Evolutionary conservation across 2,888 invertebrate genomes (phyloP), one percentile per base, ranked within the genome.

Genomic region (Euplexia lucipara): DNA sequence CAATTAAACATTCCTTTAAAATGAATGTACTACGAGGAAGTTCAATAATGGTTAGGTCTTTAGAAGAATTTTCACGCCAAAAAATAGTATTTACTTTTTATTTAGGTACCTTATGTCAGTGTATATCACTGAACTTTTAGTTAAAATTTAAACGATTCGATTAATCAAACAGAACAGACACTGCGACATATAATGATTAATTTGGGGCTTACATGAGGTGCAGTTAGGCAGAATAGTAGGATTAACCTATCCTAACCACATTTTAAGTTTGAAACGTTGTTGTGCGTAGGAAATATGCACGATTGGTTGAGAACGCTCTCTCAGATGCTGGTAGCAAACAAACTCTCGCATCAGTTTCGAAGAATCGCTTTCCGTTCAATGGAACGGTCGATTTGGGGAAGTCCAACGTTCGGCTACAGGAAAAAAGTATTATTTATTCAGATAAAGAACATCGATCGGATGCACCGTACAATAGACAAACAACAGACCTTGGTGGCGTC

Each of bases 281-380:
- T 26, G 48, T 58, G 62, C 47, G 78, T 78, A 70, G 70, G 72
- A 66, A n/a, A 44, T 52, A 35, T 68, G 53, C 75, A 47, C 56
- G 64, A 69, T 56, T 57, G 48, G 68, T 59, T 67, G 61, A 62
- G 67, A 76, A 79, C 79, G 86, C 85, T 88, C 86, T 89, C 86
- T 75, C 57, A 59, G 85, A 85, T 85, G 81, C 82, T 80, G 82
- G 85, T 84, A 74, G 67, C 80, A 88, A 86, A 87, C 85, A 89
- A 87, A 88, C 84, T 89, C 89, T 89, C 87, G 84, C 80, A 75
- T 84, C 80, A 78, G 79, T 83, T 93, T 92, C 94, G 88, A 86
- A 86, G 94, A 94, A 94, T 77, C 73, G 88, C 91, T 92, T 93
- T 93, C 92, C 81, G 88, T 87, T 89, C 81, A 83, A 71, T 79